Percentiles rank a stretch among this genome's conserved stretches.
Evolutionary conservation across 1,140 invertebrate genomes (phyloP).

Genomic region (Solenopsis invicta): DNA sequence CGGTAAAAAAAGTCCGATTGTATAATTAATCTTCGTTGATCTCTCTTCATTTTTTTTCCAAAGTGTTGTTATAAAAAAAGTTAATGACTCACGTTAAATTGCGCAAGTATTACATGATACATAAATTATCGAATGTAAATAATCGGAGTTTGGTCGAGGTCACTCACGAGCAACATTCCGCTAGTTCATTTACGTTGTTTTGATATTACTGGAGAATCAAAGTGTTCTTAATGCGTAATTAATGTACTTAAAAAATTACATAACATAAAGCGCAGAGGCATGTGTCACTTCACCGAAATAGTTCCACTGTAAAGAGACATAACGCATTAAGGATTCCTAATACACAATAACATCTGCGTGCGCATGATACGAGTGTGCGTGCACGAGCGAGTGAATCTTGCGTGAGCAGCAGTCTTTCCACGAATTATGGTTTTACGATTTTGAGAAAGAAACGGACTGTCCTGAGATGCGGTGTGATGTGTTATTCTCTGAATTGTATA

Average conservation of each 20-base stretch:
- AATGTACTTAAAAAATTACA: conserved; percentile 68
- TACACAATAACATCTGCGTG: background rate
- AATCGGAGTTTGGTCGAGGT: background rate
- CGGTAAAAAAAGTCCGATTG: background rate
- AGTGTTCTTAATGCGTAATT: conserved; percentile 74
- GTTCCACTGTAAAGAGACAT: conserved; percentile 27
- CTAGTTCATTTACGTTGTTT: conserved; percentile 56
- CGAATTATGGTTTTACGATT: background rate
- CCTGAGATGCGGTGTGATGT: background rate
- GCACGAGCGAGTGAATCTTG: conserved; percentile 21
- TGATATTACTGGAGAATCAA: conserved; percentile 54
- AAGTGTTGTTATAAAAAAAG: background rate
- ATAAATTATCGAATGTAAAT: background rate
- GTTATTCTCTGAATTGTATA: conserved; percentile 57
- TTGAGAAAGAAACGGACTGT: background rate
- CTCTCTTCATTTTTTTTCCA: background rate
- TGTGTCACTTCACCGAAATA: conserved; percentile 54
- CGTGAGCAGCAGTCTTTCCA: background rate
- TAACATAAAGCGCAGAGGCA: conserved; percentile 46
- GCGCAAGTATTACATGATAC: background rate
- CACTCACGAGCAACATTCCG: conserved; percentile 65
- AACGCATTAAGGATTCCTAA: conserved; percentile 29
- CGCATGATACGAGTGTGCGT: background rate
- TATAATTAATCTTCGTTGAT: background rate
- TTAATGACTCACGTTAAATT: background rate